phyloP scores from a whole-genome alignment of 1,140 invertebrate genomes.

The Zaprionus kolodkinae region DNA sequence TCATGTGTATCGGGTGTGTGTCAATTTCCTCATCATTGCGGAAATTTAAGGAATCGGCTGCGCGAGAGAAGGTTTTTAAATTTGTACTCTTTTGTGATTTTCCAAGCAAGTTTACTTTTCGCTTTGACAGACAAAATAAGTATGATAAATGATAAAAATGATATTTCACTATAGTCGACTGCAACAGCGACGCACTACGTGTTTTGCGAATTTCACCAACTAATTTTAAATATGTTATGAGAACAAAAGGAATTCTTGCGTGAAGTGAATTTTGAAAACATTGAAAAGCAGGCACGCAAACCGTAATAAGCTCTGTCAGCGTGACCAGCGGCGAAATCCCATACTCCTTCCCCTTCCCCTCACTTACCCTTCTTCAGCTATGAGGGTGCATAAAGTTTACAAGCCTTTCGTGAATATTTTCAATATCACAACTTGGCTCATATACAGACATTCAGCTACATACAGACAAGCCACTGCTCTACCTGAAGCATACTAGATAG shows the following conservation, averaged over 20 bases:
- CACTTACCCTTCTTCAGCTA: slow-evolving; percentile 11
- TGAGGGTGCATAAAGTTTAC: slow-evolving; percentile 52
- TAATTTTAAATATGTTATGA: slow-evolving; percentile 59
- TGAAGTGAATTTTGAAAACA: slow-evolving; percentile 59
- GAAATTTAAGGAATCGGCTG: slow-evolving; percentile 28
- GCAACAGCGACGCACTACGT: slow-evolving; percentile 5
- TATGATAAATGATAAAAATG: slow-evolving; percentile 11
- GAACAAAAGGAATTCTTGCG: slow-evolving; percentile 63
- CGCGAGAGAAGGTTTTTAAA: slow-evolving; percentile 12
- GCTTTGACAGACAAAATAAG: slow-evolving; percentile 4
- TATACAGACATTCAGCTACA: slow-evolving; percentile 1
- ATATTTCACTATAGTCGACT: slow-evolving; percentile 3
- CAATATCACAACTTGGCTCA: slow-evolving; percentile 52
- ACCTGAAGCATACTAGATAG: slow-evolving; percentile 39
- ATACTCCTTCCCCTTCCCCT: background rate
- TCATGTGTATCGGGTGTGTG: slow-evolving; percentile 23
- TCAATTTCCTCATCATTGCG: slow-evolving; percentile 29
- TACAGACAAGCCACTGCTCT: slow-evolving; percentile 14
- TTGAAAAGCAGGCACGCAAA: slow-evolving; percentile 40
- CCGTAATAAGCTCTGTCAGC: slow-evolving; percentile 63
- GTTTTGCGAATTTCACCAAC: slow-evolving; percentile 39
- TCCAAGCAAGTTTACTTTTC: background rate
- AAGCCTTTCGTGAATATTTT: slow-evolving; percentile 59
- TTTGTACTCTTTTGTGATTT: slow-evolving; percentile 1
- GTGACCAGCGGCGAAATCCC: slow-evolving; percentile 49